These are phyloP conservation scores for Orthonyx spaldingii DNA, from an alignment of 2,113 vertebrate species.

Conservation along the genomic window DNA sequence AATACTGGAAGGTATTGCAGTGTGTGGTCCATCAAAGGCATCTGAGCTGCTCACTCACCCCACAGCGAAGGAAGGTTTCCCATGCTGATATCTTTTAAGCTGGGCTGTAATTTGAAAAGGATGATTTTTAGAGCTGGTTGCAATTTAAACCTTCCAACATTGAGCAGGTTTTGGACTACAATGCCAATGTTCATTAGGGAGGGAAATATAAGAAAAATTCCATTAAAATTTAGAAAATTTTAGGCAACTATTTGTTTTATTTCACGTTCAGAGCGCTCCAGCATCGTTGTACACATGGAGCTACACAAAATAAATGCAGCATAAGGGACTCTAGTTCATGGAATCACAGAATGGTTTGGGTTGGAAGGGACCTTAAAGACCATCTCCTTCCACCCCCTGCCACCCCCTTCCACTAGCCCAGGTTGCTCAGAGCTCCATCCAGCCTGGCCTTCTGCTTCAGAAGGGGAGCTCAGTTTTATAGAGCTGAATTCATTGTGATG, in stretches of 20 bases:
- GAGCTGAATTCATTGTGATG: not conserved
- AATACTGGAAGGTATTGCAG: not conserved
- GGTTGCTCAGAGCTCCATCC: not conserved
- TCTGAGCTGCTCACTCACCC: not conserved
- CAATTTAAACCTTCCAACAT: not conserved
- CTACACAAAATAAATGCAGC: not conserved
- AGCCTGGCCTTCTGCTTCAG: not conserved
- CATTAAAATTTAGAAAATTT: not conserved
- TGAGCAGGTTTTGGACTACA: not conserved
- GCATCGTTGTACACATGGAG: fast-evolving
- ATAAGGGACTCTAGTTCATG: not conserved
- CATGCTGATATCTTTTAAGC: not conserved
- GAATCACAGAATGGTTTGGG: not conserved
- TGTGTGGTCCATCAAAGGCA: slow-evolving; percentile 46
- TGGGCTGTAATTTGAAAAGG: slow-evolving; percentile 1
- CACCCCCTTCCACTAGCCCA: not conserved
- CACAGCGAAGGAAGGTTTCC: not conserved
- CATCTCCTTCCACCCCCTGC: not conserved
- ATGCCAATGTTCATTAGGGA: not conserved
- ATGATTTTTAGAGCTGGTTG: slow-evolving; percentile 22
- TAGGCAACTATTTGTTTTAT: not conserved
- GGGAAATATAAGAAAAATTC: not conserved
- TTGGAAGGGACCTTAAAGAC: not conserved
- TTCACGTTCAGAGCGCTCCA: not conserved
- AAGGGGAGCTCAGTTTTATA: not conserved